A percentile compares a stretch with the other conserved stretches of the same genome.
Conservation (phyloP, 2,113 vertebrate species). For the Cynocephalus volans region DNA sequence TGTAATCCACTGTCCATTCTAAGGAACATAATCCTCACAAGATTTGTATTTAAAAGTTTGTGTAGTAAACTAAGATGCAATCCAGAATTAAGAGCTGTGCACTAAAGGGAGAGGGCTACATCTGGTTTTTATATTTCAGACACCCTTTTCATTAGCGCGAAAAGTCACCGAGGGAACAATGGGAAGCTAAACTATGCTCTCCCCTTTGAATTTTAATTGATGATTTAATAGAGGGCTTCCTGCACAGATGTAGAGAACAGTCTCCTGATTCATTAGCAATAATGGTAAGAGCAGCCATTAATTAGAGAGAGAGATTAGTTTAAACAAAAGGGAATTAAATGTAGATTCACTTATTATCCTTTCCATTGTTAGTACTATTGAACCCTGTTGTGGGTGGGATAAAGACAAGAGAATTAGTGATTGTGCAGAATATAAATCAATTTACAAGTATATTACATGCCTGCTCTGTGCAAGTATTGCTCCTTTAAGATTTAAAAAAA, state of each 20-base stretch:
- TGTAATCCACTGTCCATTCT: not conserved
- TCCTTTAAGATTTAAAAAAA: constrained; percentile 18
- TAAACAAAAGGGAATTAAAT: constrained; percentile 81
- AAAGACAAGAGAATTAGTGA: constrained; percentile 6
- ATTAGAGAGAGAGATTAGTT: constrained; percentile 77
- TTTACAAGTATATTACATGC: constrained; percentile 33
- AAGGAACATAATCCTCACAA: not conserved
- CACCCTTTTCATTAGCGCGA: constrained; percentile 17
- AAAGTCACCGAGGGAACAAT: constrained; percentile 41
- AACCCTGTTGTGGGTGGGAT: constrained; percentile 55
- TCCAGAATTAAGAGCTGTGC: not conserved
- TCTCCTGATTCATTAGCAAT: constrained; percentile 71
- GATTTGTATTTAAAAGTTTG: not conserved
- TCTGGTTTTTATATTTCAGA: not conserved
- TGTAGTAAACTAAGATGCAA: not conserved
- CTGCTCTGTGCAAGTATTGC: not conserved
- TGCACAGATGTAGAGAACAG: constrained; percentile 18
- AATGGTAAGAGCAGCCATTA: constrained; percentile 71
- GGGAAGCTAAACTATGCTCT: not conserved
- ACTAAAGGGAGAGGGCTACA: not conserved
- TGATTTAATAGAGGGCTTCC: constrained; percentile 68
- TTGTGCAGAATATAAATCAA: constrained; percentile 64
- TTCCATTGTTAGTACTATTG: constrained; percentile 57
- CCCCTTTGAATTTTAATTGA: constrained; percentile 41
- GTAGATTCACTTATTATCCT: constrained; percentile 77